Conservation (phyloP, 1,140 invertebrate genomes). For the Drosophila kurseongensis region DNA sequence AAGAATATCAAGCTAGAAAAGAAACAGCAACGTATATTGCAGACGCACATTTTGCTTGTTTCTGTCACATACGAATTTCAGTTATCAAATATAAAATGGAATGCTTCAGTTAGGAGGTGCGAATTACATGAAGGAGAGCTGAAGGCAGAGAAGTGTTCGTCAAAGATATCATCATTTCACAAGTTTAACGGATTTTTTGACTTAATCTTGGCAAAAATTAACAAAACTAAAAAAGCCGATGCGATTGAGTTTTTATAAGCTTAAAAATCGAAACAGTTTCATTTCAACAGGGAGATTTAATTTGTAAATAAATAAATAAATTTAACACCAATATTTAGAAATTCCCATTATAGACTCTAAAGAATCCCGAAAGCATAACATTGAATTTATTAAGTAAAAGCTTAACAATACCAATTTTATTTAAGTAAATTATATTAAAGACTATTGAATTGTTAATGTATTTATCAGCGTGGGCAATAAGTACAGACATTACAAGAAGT, state of each 20-base stretch:
- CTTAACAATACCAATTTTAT: too few species aligned
- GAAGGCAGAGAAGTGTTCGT: too few species aligned
- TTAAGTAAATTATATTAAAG: too few species aligned
- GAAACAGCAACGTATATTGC: conserved; percentile 15
- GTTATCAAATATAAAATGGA: too few species aligned
- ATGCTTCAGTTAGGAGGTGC: background rate
- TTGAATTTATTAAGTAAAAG: too few species aligned
- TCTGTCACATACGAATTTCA: background rate
- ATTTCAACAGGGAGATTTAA: too few species aligned
- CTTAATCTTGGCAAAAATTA: background rate
- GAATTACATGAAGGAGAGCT: background rate
- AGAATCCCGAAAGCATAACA: too few species aligned
- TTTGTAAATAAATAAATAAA: too few species aligned
- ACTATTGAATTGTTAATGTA: too few species aligned
- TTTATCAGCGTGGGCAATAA: background rate
- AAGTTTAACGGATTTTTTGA: background rate
- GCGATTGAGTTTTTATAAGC: background rate
- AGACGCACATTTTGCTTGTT: background rate
- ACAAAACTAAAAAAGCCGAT: background rate
- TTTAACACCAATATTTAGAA: too few species aligned
- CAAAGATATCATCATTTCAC: background rate
- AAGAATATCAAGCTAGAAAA: background rate
- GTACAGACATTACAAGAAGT: conserved; percentile 1
- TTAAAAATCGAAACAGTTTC: too few species aligned
- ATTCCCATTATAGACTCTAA: too few species aligned